Conservation (phyloP, 2,797 vertebrate species). For the Semotilus atromaculatus region DNA sequence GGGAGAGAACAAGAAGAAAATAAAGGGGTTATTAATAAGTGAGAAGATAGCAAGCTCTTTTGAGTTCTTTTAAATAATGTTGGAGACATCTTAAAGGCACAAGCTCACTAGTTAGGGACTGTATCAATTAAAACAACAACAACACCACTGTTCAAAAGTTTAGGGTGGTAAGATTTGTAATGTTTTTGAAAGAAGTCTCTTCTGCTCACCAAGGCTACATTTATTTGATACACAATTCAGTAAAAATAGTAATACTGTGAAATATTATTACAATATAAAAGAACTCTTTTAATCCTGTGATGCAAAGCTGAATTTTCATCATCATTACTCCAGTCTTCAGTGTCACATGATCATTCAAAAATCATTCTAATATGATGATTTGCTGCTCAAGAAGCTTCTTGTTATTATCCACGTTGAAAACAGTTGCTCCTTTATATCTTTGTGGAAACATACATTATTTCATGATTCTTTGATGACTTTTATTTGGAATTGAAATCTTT, state of each 20-base stretch:
- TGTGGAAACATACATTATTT: neutral
- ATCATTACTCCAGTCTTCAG: neutral
- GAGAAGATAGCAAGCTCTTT: neutral
- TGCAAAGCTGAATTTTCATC: neutral
- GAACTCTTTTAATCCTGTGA: neutral
- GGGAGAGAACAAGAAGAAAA: slow-evolving; percentile 45
- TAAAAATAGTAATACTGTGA: neutral
- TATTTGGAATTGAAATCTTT: neutral
- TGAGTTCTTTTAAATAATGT: neutral
- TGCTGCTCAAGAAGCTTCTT: neutral
- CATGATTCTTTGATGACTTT: neutral
- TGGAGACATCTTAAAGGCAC: neutral
- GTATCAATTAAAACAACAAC: neutral
- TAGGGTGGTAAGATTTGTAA: neutral
- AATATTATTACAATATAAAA: neutral
- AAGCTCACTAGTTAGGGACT: neutral
- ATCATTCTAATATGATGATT: neutral
- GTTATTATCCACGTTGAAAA: neutral
- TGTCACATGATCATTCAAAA: neutral
- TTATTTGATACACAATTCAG: neutral
- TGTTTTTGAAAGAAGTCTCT: neutral
- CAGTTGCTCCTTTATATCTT: neutral
- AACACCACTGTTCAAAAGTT: neutral
- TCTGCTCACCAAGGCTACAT: neutral
- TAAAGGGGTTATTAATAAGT: slow-evolving; percentile 12